Base-by-base conservation (phyloP, 1,140 invertebrate species). In the Battus philenor region DNA sequence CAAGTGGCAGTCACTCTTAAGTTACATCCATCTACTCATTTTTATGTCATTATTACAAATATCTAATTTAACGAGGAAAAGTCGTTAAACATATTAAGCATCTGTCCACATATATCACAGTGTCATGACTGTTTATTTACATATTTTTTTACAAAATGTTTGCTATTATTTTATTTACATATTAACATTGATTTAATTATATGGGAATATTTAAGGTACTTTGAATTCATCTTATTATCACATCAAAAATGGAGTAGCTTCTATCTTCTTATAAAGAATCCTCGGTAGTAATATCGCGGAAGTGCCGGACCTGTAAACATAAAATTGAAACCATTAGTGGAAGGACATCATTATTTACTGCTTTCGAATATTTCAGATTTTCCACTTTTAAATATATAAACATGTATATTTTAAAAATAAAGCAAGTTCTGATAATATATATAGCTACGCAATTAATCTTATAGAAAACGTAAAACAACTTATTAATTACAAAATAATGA, bases 191-290 rank as follows among this genome's bases (percentile, higher is more conserved):
- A 41, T 2, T n/a, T n/a, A 17, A 2, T 41, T 27, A 16, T 16
- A 29, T 9, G 4, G 16, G 24, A 29, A 20, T 18, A 6, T 22
- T 22, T 36, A 36, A 20, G 33, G 16, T 36, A 36, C 33, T n/a
- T 30, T 11, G 9, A 36, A 32, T 36, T 47, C 9, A 17, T 27
- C 12, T 20, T n/a, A n/a, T n/a, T n/a, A n/a, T n/a, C n/a, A n/a
- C n/a, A n/a, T n/a, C n/a, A n/a, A n/a, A 16, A 17, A 36, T 7
- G 15, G 27, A 3, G 8, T 29, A 8, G 45, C 22, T 47, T 43
- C 52, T 66, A 72, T 75, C 64, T 68, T 77, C 67, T 64, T 54
- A 67, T 32, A 45, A 68, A 82, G 46, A 70, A 69, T 47, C 71
- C 66, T 56, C 62, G 57, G 59, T 68, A 77, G 52, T 61, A 76